These are phyloP conservation scores for Pluvianellus socialis DNA, from an alignment of 2,113 vertebrate genomes.

Conservation along the genomic window DNA sequence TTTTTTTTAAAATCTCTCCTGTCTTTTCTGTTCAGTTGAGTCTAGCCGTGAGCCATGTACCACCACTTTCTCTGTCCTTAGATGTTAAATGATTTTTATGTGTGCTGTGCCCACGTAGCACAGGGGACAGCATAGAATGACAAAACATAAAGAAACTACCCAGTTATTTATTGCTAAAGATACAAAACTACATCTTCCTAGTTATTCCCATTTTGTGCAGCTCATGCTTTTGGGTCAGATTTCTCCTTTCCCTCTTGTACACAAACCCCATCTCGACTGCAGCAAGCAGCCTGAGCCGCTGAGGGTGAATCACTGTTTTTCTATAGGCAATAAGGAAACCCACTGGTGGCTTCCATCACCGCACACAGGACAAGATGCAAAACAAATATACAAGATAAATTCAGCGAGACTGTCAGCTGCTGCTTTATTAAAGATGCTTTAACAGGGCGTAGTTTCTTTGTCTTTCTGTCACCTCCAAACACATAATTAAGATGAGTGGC, in stretches of 20 bases:
- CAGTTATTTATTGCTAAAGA: not conserved
- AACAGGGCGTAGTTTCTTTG: not conserved
- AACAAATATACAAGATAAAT: not conserved
- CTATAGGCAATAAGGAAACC: not conserved
- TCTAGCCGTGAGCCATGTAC: not conserved
- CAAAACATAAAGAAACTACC: accelerated
- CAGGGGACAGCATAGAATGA: not conserved
- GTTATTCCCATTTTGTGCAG: not conserved
- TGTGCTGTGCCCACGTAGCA: not conserved
- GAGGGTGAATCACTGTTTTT: not conserved
- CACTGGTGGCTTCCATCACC: not conserved
- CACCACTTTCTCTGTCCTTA: not conserved
- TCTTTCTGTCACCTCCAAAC: not conserved
- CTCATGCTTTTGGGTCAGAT: not conserved
- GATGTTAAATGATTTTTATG: accelerated
- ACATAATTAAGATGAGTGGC: not conserved
- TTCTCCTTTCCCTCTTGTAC: not conserved
- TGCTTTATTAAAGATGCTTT: not conserved
- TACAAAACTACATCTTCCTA: not conserved
- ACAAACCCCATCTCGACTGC: not conserved
- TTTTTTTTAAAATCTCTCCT: accelerated
- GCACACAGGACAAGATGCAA: not conserved
- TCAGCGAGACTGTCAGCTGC: not conserved
- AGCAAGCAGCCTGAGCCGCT: not conserved
- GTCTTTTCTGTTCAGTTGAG: not conserved